Conservation (phyloP, 1,140 invertebrate species). For the Panagrolaimus sp. region DNA sequence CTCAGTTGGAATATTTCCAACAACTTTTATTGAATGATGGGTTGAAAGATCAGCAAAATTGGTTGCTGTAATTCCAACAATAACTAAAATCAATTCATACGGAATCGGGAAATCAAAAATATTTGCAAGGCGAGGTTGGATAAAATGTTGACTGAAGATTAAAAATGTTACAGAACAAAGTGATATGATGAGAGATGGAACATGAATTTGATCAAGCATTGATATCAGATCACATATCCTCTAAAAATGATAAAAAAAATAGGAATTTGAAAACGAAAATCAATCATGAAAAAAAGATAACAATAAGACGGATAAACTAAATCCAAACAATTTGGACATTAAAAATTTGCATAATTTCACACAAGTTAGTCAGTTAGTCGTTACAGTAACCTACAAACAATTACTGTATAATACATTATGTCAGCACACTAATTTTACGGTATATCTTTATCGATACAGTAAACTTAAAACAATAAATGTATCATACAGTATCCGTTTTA, state of each 20-base stretch:
- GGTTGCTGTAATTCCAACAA: slow-evolving; percentile 58
- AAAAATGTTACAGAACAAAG: slow-evolving; percentile 48
- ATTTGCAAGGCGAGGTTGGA: slow-evolving; percentile 48
- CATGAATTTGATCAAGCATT: slow-evolving; percentile 36
- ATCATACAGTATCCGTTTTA: too few species aligned
- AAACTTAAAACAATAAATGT: too few species aligned
- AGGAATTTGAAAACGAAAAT: too few species aligned
- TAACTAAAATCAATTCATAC: slow-evolving; percentile 53
- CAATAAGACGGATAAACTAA: too few species aligned
- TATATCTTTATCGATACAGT: too few species aligned
- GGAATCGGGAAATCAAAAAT: slow-evolving; percentile 55
- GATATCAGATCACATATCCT: slow-evolving; percentile 41
- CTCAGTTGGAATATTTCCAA: slow-evolving; percentile 56
- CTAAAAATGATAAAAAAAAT: slow-evolving; percentile 29
- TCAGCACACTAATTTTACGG: too few species aligned
- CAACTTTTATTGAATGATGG: slow-evolving; percentile 48
- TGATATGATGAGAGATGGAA: slow-evolving; percentile 47
- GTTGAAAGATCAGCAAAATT: slow-evolving; percentile 54
- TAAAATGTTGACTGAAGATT: slow-evolving; percentile 44
- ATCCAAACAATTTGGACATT: too few species aligned
- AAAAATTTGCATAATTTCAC: too few species aligned
- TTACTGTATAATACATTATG: too few species aligned
- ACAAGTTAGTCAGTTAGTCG: too few species aligned
- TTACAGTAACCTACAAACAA: too few species aligned
- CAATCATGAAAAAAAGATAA: too few species aligned